Percentiles rank a stretch among this genome's conserved stretches.
Conservation (phyloP, 2,888 invertebrate genomes). For the Campoletis raptor region DNA sequence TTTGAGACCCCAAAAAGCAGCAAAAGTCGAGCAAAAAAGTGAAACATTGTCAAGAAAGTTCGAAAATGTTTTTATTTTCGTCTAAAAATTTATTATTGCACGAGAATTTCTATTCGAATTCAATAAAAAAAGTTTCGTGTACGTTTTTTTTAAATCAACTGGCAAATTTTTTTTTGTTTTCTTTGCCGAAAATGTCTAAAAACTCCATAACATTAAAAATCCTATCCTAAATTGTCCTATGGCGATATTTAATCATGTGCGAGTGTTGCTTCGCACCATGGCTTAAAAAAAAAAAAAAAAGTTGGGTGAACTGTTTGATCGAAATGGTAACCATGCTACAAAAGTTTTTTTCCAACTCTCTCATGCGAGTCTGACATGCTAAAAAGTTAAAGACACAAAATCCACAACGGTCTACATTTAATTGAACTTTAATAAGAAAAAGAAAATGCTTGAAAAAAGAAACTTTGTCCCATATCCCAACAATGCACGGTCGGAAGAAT, state of each 20-base stretch:
- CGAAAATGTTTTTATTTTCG: too few relatives aligned
- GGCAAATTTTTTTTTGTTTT: too few relatives aligned
- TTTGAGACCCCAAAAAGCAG: neutral
- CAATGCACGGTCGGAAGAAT: neutral
- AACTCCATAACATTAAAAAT: too few relatives aligned
- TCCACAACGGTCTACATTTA: conserved; percentile 1
- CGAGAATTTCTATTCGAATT: too few relatives aligned
- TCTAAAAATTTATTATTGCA: too few relatives aligned
- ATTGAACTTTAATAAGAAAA: conserved; percentile 18
- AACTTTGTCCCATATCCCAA: conserved; percentile 7
- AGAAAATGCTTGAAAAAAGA: neutral
- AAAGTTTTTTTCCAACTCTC: conserved; percentile 39
- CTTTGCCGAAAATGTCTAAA: too few relatives aligned
- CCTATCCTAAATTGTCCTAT: too few relatives aligned
- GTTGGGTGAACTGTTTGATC: conserved; percentile 62
- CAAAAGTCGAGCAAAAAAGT: too few relatives aligned
- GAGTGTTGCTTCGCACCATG: conserved; percentile 14
- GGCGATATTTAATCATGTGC: conserved; percentile 42
- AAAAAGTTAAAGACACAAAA: conserved; percentile 36
- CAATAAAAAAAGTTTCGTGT: too few relatives aligned
- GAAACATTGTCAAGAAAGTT: too few relatives aligned
- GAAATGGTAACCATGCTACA: conserved; percentile 65
- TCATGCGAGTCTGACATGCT: conserved; percentile 41
- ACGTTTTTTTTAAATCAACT: too few relatives aligned
- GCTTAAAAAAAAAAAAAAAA: neutral